Percentiles rank a stretch among this genome's conserved stretches.
Evolutionary conservation across 2,113 vertebrate genomes (phyloP).

Genomic region (Pyxicephalus adspersus): DNA sequence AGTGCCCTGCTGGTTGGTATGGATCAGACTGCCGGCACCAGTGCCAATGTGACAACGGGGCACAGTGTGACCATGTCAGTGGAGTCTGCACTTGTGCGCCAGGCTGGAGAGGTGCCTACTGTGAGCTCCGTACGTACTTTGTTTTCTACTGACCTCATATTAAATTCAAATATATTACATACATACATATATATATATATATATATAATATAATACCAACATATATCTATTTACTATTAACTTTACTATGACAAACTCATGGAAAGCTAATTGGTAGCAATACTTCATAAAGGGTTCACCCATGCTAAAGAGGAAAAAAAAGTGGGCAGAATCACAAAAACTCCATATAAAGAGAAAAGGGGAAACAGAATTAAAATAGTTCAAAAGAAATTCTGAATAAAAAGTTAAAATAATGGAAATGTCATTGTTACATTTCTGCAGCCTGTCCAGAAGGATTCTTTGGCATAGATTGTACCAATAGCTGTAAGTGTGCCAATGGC

Average conservation of each 20-base stretch:
- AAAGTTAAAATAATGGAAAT: background rate
- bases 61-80: constrained; percentile 86
- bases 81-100: constrained; percentile 87
- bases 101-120: constrained; percentile 90
- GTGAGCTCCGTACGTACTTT: constrained; percentile 80
- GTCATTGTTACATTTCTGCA: constrained; percentile 58
- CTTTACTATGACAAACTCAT: too few species aligned
- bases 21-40: constrained; percentile 77
- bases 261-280: too few species aligned
- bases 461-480: constrained; percentile 82
- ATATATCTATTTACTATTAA: too few species aligned
- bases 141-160: background rate
- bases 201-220: too few species aligned
- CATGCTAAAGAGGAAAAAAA: too few species aligned
- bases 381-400: too few species aligned
- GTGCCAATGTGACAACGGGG: constrained; percentile 87
- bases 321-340: too few species aligned
- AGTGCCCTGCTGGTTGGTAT: constrained; percentile 81
- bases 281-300: too few species aligned
- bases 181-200: too few species aligned
- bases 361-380: too few species aligned
- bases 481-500: constrained; percentile 81
- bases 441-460: constrained; percentile 91
- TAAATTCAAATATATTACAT: background rate
- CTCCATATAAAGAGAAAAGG: too few species aligned